phyloP scores from a whole-genome alignment of 2,888 invertebrate genomes.

The Rhagium mordax region DNA sequence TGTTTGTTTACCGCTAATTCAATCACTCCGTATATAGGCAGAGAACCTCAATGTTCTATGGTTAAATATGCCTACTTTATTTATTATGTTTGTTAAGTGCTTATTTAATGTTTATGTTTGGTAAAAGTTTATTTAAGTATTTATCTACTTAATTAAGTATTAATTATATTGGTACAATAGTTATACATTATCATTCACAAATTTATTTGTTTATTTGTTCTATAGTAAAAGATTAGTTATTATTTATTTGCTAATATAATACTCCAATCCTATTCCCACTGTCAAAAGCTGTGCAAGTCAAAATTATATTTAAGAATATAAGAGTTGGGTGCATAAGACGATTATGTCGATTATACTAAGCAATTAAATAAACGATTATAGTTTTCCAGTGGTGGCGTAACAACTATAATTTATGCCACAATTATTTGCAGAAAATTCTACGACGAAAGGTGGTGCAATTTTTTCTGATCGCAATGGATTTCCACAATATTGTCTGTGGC shows the following conservation, averaged over 20 bases:
- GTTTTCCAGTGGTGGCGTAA: no score
- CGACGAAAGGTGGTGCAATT: no score
- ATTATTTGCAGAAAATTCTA: no score
- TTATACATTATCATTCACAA: conserved; percentile 54
- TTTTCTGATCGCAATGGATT: no score
- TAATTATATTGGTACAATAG: conserved; percentile 60
- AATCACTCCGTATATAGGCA: conserved; percentile 62
- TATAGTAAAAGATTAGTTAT: conserved; percentile 34
- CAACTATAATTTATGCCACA: no score
- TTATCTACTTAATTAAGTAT: conserved; percentile 60
- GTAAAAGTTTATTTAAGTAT: conserved; percentile 57
- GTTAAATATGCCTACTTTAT: conserved; percentile 33
- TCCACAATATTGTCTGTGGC: no score
- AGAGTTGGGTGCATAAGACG: no score
- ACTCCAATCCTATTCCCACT: conserved; percentile 9
- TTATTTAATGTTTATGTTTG: conserved; percentile 37
- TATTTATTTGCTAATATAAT: conserved; percentile 22
- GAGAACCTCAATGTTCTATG: conserved; percentile 32
- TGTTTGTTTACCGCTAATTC: conserved; percentile 62
- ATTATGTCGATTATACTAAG: no score
- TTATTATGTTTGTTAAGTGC: conserved; percentile 35
- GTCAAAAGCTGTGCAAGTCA: neutral
- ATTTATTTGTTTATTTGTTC: conserved; percentile 41
- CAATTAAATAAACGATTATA: no score
- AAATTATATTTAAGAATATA: neutral